Evolutionary conservation across 2,888 invertebrate genomes (phyloP), one percentile per base, ranked within the genome.

Genomic region (Caradrina clavipalpis): DNA sequence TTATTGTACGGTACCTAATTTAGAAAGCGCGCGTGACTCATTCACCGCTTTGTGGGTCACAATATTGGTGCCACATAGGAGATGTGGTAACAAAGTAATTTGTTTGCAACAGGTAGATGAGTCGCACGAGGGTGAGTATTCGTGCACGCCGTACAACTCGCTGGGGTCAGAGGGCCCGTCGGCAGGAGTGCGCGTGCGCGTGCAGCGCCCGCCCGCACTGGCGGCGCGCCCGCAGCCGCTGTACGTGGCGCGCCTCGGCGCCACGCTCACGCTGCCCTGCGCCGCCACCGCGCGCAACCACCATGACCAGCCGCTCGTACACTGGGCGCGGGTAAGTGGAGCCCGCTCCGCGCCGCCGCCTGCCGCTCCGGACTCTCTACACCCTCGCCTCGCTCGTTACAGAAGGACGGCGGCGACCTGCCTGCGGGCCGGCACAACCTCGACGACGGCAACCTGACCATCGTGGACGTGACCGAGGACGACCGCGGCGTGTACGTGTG

Each of bases 91-190:
- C 7, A 35, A 35, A 35, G 7, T 35, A 8, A 8, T 35, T 21
- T n/a, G 2, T 21, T 26, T 26, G 15, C 19, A 13, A 10, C 84
- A 96, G 96, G 98, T 99, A 61, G 97, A 98, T 89, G 98, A 98
- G 89, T 97, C 97, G 10, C 98, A 99, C 92, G 98, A 97, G 77
- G 99, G 99, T 54, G 97, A 97, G 86, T 99, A 99, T 94, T 97
- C 98, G 73, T 99, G 99, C 93, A 98, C 98, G 31, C 99, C 99
- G 56, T 98, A 98, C 95, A 99, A 99, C 92, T 97, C 97, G 80
- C 96, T 99, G 87, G 99, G 99, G 61, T 97, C 98, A 39, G 98
- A 97, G 83, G 98, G 98, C 11, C 97, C 98, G 31, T 99, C 99
- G 64, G 97, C 98, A 45, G 97, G 97, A 59, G 98, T 99, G 93